phyloP scores from a whole-genome alignment of 1,140 invertebrate genomes.

The Pseudomyrmex concolor region DNA sequence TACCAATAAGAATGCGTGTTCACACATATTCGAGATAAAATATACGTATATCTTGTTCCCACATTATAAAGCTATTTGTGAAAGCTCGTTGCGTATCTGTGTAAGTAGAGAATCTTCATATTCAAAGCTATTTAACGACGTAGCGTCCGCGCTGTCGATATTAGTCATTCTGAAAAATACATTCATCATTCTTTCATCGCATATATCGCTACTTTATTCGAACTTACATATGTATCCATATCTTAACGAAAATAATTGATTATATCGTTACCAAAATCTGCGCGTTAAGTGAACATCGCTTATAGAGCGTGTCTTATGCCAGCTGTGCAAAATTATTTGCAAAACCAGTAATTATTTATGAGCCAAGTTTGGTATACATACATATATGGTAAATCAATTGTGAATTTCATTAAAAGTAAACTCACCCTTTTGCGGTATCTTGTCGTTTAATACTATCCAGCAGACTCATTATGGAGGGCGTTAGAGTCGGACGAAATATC shows the following conservation, averaged over 20 bases:
- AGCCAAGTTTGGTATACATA: background rate
- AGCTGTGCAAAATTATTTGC: constrained; percentile 75
- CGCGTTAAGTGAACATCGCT: constrained; percentile 70
- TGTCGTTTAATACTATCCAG: constrained; percentile 83
- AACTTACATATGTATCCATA: constrained; percentile 5
- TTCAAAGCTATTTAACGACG: constrained; percentile 77
- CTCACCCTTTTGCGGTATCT: constrained; percentile 79
- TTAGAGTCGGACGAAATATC: constrained; percentile 83
- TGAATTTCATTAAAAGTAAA: constrained; percentile 1
- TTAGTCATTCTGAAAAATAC: constrained; percentile 75
- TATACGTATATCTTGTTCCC: constrained; percentile 69
- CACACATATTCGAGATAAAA: constrained; percentile 45
- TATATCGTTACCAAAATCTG: constrained; percentile 77
- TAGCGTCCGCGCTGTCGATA: constrained; percentile 73
- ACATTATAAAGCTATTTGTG: constrained; percentile 81
- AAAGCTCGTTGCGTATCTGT: constrained; percentile 82
- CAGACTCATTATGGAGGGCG: constrained; percentile 81
- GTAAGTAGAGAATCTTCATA: constrained; percentile 78
- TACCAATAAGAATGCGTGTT: constrained; percentile 49
- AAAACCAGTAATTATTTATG: constrained; percentile 35
- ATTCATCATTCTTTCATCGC: background rate
- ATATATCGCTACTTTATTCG: background rate
- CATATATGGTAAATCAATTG: background rate
- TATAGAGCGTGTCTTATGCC: constrained; percentile 76
- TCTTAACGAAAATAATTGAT: constrained; percentile 32